phyloP scores from a whole-genome alignment of 92 coral and sea anemone species.

The Phymanthus crucifer region DNA sequence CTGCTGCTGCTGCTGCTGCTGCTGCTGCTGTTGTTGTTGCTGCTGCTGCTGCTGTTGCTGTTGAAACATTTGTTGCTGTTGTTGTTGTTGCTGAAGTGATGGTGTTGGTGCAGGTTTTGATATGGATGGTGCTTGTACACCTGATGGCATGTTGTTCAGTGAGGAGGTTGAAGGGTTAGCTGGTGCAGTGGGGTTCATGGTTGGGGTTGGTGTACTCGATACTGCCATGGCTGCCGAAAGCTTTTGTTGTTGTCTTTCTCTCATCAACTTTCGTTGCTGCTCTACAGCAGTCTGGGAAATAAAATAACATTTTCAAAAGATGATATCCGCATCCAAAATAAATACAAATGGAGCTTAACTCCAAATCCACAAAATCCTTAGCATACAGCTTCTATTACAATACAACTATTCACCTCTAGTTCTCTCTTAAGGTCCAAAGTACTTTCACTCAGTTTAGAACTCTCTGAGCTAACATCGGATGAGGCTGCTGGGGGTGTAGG shows the following conservation, averaged over 20 bases:
- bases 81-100: constrained; percentile 27
- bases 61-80: constrained; percentile 38
- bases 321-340: background rate
- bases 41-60: constrained; percentile 44
- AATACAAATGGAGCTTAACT: too few species aligned
- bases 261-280: constrained; percentile 80
- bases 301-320: background rate
- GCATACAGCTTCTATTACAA: too few species aligned
- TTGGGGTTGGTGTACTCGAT: constrained; percentile 26
- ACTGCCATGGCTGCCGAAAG: constrained; percentile 61
- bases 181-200: constrained; percentile 20
- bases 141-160: constrained; percentile 19
- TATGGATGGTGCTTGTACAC: constrained; percentile 15
- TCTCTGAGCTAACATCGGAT: constrained; percentile 27
- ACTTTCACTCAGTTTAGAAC: constrained; percentile 73
- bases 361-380: too few species aligned
- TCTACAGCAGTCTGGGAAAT: constrained; percentile 58
- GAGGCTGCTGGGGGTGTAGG: constrained; percentile 34
- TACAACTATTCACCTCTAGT: constrained; percentile 68
- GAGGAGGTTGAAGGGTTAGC: constrained; percentile 26
- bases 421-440: constrained; percentile 90
- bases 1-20: constrained; percentile 43
- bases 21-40: constrained; percentile 48
- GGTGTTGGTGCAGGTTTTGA: constrained; percentile 22
- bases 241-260: constrained; percentile 79